Percentiles rank a stretch among this genome's conserved stretches.
phyloP scores from a whole-genome alignment of 1,140 invertebrate genomes.

The Drosophila micromelanica region DNA sequence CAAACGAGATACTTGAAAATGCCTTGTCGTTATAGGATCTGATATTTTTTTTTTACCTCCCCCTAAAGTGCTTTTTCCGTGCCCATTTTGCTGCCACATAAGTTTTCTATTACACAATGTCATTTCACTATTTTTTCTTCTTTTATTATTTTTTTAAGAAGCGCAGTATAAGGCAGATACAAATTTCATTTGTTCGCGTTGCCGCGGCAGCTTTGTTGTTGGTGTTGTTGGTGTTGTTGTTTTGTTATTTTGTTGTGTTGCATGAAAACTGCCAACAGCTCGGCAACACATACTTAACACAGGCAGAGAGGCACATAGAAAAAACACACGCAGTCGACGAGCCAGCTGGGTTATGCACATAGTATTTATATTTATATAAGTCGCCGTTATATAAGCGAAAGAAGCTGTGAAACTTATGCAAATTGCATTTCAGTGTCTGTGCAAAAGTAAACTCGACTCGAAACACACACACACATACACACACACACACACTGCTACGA shows the following conservation, averaged over 20 bases:
- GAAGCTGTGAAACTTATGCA: slow-evolving; percentile 83
- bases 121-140: slow-evolving; percentile 36
- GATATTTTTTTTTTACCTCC: slow-evolving; percentile 35
- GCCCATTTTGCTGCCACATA: slow-evolving; percentile 20
- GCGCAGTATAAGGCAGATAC: slow-evolving; percentile 57
- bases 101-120: slow-evolving; percentile 55
- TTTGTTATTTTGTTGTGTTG: slow-evolving; percentile 30
- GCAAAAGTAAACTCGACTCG: slow-evolving; percentile 69
- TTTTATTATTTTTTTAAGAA: slow-evolving; percentile 1
- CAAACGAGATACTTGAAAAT: slow-evolving; percentile 10
- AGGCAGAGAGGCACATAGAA: slow-evolving; percentile 19
- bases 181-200: slow-evolving; percentile 64
- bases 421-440: slow-evolving; percentile 82
- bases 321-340: slow-evolving; percentile 12
- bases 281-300: slow-evolving; percentile 77
- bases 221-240: not conserved
- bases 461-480: slow-evolving; percentile 58
- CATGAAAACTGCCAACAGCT: slow-evolving; percentile 74
- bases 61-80: not conserved
- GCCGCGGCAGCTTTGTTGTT: slow-evolving; percentile 13
- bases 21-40: slow-evolving; percentile 10
- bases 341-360: slow-evolving; percentile 75
- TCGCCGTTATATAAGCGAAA: slow-evolving; percentile 75
- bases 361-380: slow-evolving; percentile 82
- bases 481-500: slow-evolving; percentile 8